Percentiles rank a stretch among this genome's conserved stretches.
Conservation (phyloP, 2,797 vertebrate species). For the Phyllotis vaccarum region DNA sequence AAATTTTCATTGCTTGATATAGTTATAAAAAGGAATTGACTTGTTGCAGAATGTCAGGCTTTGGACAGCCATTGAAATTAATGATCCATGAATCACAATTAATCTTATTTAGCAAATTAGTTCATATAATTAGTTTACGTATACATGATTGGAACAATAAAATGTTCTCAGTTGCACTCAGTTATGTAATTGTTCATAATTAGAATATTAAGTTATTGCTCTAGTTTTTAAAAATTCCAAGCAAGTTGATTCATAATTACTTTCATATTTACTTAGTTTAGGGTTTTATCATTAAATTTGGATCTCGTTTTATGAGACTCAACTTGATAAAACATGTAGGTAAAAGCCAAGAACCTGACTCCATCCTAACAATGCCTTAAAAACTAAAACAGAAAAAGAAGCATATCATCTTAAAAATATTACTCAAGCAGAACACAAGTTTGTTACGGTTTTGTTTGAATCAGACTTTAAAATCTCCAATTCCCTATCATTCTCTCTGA, state of each 20-base stretch:
- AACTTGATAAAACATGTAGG: conserved; percentile 42
- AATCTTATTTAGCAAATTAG: conserved; percentile 87
- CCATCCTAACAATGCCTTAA: conserved; percentile 57
- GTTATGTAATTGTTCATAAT: conserved; percentile 84
- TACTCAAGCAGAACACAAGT: conserved; percentile 71
- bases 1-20: conserved; percentile 80
- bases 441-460: conserved; percentile 75
- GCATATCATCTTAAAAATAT: conserved; percentile 76
- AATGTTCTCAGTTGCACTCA: conserved; percentile 83
- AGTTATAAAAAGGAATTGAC: conserved; percentile 84
- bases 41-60: conserved; percentile 82
- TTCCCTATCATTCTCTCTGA: conserved; percentile 72
- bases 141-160: conserved; percentile 85
- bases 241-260: conserved; percentile 74
- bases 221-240: conserved; percentile 72
- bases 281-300: conserved; percentile 84
- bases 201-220: conserved; percentile 82
- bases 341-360: conserved; percentile 64
- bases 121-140: conserved; percentile 85
- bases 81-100: conserved; percentile 86
- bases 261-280: conserved; percentile 81
- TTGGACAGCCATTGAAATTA: conserved; percentile 86
- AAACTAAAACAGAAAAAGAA: conserved; percentile 51
- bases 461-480: conserved; percentile 82
- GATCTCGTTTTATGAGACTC: conserved; percentile 70